Base-by-base conservation (phyloP, 2,888 invertebrate species). In the Tetragnatha montana region DNA sequence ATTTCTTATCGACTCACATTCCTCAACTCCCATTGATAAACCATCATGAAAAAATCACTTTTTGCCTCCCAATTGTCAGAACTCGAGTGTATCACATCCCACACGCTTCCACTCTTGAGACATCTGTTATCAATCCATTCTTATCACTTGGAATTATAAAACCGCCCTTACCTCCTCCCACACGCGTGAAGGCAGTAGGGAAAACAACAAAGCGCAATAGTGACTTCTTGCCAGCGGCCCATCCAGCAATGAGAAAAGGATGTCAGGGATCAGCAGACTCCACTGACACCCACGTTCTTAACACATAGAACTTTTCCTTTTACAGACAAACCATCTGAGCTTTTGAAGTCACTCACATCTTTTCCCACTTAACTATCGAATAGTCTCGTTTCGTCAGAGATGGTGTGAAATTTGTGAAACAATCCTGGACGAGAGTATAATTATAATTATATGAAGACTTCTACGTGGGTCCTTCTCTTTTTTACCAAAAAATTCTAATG, bases 181-280 rank as follows among this genome's bases (percentile, higher is more conserved):
- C 60, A 60, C 60, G 17, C 10, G 60, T 17, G 17, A 60, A 60
- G 10, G 60, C 12, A 60, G 60, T 60, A 12, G 10, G 10, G 60
- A 60, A 4, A 60, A 8, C 17, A 17, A 6, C 60, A 6, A 60
- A 12, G 17, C 60, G 12, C 17, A 4, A 60, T 17, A 60, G 12
- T 10, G 60, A 60, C 12, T 17, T 10, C 35, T 7, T 60, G 12
- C 12, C 60, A 17, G 17, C 60, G 22, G 47, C 47, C 47, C 6
- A 49, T n/a, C 50, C n/a, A 35, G 50, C 76, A 76, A 76, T 76
- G 76, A 49, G 76, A 35, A 76, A 49, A 76, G 74, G 74, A 74
- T 74, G 74, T 74, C 22, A 74, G 35, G 76, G 50, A 49, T 76
- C 50, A 50, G 76, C 50, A 76, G 60, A 60, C 60, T 60, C 60